Base-by-base conservation (phyloP, 92 coral and sea anemone species). In the Pocillopora grandis region DNA sequence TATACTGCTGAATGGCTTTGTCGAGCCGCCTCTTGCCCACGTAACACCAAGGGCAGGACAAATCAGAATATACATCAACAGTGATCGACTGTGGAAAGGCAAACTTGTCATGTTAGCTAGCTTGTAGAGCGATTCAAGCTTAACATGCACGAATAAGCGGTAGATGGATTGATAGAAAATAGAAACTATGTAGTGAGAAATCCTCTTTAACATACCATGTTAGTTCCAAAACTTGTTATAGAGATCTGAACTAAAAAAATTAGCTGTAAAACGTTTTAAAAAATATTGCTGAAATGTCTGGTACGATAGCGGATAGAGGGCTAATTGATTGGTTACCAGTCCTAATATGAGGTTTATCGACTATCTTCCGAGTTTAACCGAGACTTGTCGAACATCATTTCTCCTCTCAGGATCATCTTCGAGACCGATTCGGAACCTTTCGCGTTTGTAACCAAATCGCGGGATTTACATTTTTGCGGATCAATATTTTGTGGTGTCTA, bases 31-130 rank as follows among this genome's bases (percentile, higher is more conserved):
- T 82, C 74, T 93, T 93, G 18, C 97, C 97, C 57, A 93, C 91
- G 65, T 93, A 93, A 56, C 97, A 93, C 97, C 97, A 93, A 12
- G 97, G 97, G 59, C 97, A 93, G 19, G 97, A 91, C 57, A 93
- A 84, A 72, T 93, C 94, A 20, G 97, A 93, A 71, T 93, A 86
- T 10, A 87, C 97, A 72, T 93, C 89, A 67, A 93, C 84, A 23
- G 57, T 85, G 42, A 82, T 79, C 55, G 64, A 67, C 84, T 89
- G 58, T 16, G 58, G 35, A 66, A 63, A 63, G 42, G 59, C 21
- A 74, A 27, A 6, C 1, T 8, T 18, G 3, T 23, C 11, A 2
- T 14, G 27, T 60, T 17, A 42, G 52, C 52, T 42, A 42, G 52
- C 52, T 42, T 42, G 52, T 3, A 42, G 52, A 42, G 8, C 52